Evolutionary conservation across 1,140 invertebrate genomes (phyloP).

Genomic region (Drosophila melanogaster): Release_6_plus_ISO1_MT NT_033779.5:12853001-12853500

Average conservation of each 20-base stretch:
- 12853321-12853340: no score
- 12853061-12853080: constrained; percentile 51
- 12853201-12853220: constrained; percentile 13
- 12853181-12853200: constrained; percentile 66
- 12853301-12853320: no score
- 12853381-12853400: no score
- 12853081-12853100: constrained; percentile 56
- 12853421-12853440: no score
- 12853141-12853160: not conserved
- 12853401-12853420: no score
- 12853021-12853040: constrained; percentile 65
- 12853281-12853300: not conserved
- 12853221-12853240: constrained; percentile 35
- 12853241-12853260: constrained; percentile 26
- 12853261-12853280: not conserved
- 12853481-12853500: no score
- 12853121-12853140: constrained; percentile 42
- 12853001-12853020: constrained; percentile 72
- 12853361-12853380: no score
- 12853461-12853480: no score
- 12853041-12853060: constrained; percentile 78
- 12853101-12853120: constrained; percentile 22
- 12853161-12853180: constrained; percentile 21
- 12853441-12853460: no score
- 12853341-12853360: no score